phyloP scores from a whole-genome alignment of 2,113 vertebrate species.

The Actenoides lindsayi region DNA sequence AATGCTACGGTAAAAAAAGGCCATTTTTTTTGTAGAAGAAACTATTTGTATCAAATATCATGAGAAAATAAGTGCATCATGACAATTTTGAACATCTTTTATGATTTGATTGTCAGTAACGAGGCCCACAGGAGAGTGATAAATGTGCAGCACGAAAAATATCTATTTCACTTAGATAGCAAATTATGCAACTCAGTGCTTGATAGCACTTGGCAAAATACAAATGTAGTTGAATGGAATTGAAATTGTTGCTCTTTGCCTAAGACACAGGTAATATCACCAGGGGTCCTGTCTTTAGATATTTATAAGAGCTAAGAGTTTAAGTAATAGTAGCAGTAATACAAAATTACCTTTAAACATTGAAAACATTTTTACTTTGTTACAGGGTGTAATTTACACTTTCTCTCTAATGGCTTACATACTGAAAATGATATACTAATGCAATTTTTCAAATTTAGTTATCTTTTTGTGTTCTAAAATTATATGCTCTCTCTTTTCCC shows the following conservation, averaged over 20 bases:
- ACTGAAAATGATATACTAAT: conserved; percentile 85
- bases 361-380: conserved; percentile 90
- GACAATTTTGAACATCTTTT: conserved; percentile 82
- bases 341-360: conserved; percentile 90
- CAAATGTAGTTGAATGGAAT: conserved; percentile 93
- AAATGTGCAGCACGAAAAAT: conserved; percentile 84
- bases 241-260: conserved; percentile 92
- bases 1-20: conserved; percentile 57
- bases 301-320: conserved; percentile 97
- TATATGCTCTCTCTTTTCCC: conserved; percentile 76
- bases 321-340: conserved; percentile 95
- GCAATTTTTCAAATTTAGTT: conserved; percentile 86
- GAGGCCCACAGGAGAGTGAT: conserved; percentile 82
- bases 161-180: conserved; percentile 86
- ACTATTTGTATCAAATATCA: conserved; percentile 81
- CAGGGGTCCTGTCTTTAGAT: conserved; percentile 91
- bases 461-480: conserved; percentile 83
- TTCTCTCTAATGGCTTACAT: conserved; percentile 84
- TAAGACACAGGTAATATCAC: conserved; percentile 92
- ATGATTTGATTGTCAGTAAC: conserved; percentile 85
- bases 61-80: conserved; percentile 82
- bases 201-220: conserved; percentile 91
- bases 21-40: conserved; percentile 72
- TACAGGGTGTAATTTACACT: conserved; percentile 87
- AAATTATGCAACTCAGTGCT: conserved; percentile 86